These are phyloP conservation scores for Drosophila buzzatii DNA, from an alignment of 2,888 invertebrate species.

Conservation along the genomic window DNA sequence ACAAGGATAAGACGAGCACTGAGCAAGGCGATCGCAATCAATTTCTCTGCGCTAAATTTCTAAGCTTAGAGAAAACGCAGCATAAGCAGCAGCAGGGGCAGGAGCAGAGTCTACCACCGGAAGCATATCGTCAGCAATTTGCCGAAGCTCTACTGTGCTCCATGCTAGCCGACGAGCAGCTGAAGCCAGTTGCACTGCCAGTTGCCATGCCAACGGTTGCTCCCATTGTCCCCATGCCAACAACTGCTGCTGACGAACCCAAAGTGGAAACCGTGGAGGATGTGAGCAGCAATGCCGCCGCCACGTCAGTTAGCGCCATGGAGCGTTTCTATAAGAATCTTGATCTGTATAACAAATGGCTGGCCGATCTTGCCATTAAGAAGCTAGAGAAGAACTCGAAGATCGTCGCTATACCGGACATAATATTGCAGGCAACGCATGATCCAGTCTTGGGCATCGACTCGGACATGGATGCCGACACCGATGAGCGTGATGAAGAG, in stretches of 20 bases:
- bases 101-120: neutral
- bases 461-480: slow-evolving; percentile 22
- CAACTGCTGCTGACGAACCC: neutral
- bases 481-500: slow-evolving; percentile 2
- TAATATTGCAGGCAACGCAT: slow-evolving; percentile 4
- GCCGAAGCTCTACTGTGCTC: slow-evolving; percentile 55
- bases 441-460: slow-evolving; percentile 5
- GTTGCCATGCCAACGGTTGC: neutral
- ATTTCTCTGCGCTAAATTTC: slow-evolving; percentile 24
- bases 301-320: slow-evolving; percentile 9
- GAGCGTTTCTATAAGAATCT: slow-evolving; percentile 38
- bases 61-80: neutral
- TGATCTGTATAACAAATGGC: slow-evolving; percentile 39
- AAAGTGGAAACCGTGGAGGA: neutral
- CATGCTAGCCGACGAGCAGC: slow-evolving; percentile 53
- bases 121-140: slow-evolving; percentile 16
- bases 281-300: too few relatives aligned
- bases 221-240: neutral
- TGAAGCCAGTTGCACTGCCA: slow-evolving; percentile 2
- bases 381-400: slow-evolving; percentile 4
- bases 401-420: slow-evolving; percentile 16
- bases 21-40: neutral
- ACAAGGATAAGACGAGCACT: neutral
- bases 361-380: slow-evolving; percentile 11
- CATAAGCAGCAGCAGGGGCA: neutral